Base-by-base conservation (phyloP, 2,113 vertebrate species). In the Nettapus auritus region DNA sequence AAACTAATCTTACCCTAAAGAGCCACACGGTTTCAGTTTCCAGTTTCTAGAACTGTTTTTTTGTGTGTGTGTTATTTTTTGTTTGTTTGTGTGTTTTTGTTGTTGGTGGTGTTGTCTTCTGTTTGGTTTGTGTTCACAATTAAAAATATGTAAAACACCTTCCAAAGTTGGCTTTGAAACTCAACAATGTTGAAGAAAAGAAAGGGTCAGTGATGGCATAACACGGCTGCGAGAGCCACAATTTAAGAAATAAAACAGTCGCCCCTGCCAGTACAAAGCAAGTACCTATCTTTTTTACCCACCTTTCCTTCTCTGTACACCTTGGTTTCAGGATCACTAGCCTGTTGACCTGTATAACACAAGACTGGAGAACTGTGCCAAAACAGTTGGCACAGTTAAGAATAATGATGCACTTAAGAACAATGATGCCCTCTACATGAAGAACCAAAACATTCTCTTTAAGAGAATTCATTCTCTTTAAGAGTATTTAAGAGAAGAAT, bases 11-110 rank as follows among this genome's bases (percentile, higher is more conserved):
- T 16, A 69, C 26, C 25, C 18, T 74, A 46, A 79, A n/a, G n/a
- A 90, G 42, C 26, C 23, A 69, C 60, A 7, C 28, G 44, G 62
- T 40, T 40, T 40, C 40, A 50, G 62, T 40, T 40, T 40, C 40
- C 40, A 52, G 63, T 26, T 88, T 44, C 44, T 64, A 63, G 36
- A 21, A 46, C 23, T 0, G 15, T 56, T 40, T 11, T 2, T 2
- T 9, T 5, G n/a, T n/a, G n/a, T n/a, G n/a, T n/a, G n/a, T n/a
- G n/a, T n/a, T n/a, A 6, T 9, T 8, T 56, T 53, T 67, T 79
- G 33, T 36, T 40, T 8, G 18, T 21, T 52, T 23, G 10, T 8
- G 1, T 2, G 4, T 6, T 12, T 8, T 9, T 60, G n/a, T n/a
- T n/a, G n/a, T n/a, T n/a, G n/a, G n/a, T n/a, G n/a, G n/a, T n/a